Base-by-base conservation (phyloP, 1,140 invertebrate species). In the Planococcus citri region DNA sequence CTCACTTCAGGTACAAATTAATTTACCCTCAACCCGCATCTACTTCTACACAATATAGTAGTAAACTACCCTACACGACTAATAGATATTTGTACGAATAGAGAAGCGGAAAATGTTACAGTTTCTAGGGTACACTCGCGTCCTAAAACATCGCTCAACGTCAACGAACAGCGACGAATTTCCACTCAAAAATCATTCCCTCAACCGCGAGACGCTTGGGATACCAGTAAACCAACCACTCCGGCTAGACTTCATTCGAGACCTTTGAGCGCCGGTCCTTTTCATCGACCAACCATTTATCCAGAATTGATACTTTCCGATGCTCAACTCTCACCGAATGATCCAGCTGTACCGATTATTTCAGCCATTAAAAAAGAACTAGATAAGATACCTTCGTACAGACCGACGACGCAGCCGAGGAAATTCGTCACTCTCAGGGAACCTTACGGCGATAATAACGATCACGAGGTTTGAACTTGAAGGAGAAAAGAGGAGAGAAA, bases 331-430 rank as follows among this genome's bases (percentile, higher is more conserved):
- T 72, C 77, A 24, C 77, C 79, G 1, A 80, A 79, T 21, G 85
- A 86, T 76, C 83, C 85, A 0, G 85, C 84, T 0, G 80, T 85
- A n/a, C 83, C 85, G 14, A 76, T 87, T 6, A 86, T 86, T 69
- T 78, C 80, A 37, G 83, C 83, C 41, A 86, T 86, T 71, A 85
- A 84, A 74, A 79, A 80, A 60, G 85, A 87, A 76, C 79, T 87
- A 1, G 79, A 80, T 69, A 83, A 81, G 72, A 83, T 75, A 24
- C 72, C 72, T 1, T 22, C 67, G 51, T 68, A 37, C 10, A 21
- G n/a, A 33, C 14, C 29, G 17, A 37, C 33, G 68, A 27, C 6
- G 14, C 6, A 6, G 33, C 29, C 29, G 3, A 33, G 29, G 29
- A 51, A 51, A 51, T 51, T 14, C 41, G 41, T 51, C 17, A 51